Evolutionary conservation across 2,113 vertebrate species (phyloP).

Genomic region (Ailurus styani): DNA sequence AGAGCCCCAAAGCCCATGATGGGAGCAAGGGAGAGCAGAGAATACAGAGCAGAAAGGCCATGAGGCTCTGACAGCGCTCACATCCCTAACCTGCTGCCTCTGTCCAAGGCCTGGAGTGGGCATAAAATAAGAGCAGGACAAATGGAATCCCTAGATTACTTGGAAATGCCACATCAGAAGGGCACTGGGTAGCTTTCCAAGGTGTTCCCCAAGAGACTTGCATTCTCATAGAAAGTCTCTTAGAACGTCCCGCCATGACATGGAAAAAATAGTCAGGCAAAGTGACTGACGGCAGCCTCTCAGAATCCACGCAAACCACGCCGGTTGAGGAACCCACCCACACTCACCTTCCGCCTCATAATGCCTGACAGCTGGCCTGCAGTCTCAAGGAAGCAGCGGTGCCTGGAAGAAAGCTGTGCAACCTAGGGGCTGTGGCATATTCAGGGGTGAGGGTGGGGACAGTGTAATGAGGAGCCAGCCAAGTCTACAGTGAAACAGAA

Average conservation of each 20-base stretch:
- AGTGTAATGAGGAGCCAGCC: accelerated
- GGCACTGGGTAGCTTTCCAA: not conserved
- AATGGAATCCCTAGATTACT: not conserved
- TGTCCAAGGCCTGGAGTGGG: not conserved
- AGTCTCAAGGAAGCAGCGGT: not conserved
- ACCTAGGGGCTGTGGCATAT: not conserved
- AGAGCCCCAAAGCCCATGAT: not conserved
- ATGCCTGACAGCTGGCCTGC: not conserved
- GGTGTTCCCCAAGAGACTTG: not conserved
- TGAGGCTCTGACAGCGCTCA: not conserved
- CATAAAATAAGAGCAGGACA: not conserved
- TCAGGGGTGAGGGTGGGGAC: accelerated
- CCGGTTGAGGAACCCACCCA: not conserved
- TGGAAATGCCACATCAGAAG: not conserved
- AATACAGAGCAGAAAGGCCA: not conserved
- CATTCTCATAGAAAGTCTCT: not conserved
- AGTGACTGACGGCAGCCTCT: not conserved
- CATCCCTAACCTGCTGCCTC: accelerated
- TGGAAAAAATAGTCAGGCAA: not conserved
- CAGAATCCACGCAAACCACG: not conserved
- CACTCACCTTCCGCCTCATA: not conserved
- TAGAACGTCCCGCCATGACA: accelerated
- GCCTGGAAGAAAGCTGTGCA: not conserved
- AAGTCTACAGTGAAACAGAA: not conserved
- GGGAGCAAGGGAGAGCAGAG: not conserved